A percentile compares a stretch with the other conserved stretches of the same genome.
Conservation (phyloP, 1,140 invertebrate genomes). For the Armadillidium nasatum region DNA sequence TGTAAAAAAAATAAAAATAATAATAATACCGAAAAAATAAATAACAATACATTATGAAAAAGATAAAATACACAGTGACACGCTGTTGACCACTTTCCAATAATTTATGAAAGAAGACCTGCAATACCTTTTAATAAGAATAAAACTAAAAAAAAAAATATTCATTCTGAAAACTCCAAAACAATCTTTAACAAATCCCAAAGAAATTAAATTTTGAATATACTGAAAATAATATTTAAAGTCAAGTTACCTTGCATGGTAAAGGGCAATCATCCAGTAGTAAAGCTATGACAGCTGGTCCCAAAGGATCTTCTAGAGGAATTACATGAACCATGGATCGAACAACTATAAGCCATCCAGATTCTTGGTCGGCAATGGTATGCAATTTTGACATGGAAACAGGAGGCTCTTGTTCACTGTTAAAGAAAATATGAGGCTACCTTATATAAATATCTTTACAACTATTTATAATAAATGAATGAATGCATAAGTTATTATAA, state of each 20-base stretch:
- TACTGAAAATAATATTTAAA: background rate
- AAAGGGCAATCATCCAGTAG: conserved; percentile 86
- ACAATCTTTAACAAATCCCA: too few species aligned
- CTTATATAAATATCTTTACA: background rate
- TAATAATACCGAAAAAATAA: too few species aligned
- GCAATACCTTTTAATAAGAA: too few species aligned
- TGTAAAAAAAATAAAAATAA: too few species aligned
- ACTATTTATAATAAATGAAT: background rate
- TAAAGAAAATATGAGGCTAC: conserved; percentile 47
- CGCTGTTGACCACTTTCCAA: too few species aligned
- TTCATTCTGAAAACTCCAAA: too few species aligned
- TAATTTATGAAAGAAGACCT: too few species aligned
- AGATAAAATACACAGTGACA: too few species aligned
- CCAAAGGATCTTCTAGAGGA: conserved; percentile 77
- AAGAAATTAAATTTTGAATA: too few species aligned
- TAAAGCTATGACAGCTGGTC: conserved; percentile 83
- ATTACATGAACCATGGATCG: conserved; percentile 81
- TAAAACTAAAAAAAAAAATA: too few species aligned
- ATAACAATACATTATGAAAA: too few species aligned
- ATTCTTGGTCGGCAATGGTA: conserved; percentile 79
- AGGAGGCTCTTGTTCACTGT: conserved; percentile 81
- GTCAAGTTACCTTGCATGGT: conserved; percentile 67
- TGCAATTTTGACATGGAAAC: conserved; percentile 75
- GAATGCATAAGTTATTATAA: background rate
- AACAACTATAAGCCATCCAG: conserved; percentile 85